Evolutionary conservation across 2,888 invertebrate genomes (phyloP).

Genomic region (Zygothrica quintamaculata): DNA sequence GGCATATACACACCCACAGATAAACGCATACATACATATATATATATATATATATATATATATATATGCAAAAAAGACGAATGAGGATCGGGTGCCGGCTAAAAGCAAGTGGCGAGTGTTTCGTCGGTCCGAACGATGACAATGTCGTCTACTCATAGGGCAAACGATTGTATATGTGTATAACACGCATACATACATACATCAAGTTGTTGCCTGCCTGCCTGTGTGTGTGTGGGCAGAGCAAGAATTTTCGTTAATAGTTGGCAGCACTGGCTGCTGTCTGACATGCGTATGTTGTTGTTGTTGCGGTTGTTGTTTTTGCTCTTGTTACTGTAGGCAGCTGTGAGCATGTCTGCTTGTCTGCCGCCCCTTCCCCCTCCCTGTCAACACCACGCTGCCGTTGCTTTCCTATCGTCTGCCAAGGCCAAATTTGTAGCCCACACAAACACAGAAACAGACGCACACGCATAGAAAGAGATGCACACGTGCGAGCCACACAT

Average conservation of each 20-base stretch:
- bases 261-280: conserved; percentile 56
- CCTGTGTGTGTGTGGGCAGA: conserved; percentile 32
- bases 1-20: conserved; percentile 27
- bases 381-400: conserved; percentile 60
- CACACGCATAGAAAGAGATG: conserved; percentile 31
- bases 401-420: conserved; percentile 57
- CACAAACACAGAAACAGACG: conserved; percentile 39
- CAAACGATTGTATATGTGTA: conserved; percentile 41
- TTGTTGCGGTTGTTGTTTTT: conserved; percentile 30
- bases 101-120: conserved; percentile 29
- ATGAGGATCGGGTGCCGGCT: conserved; percentile 74
- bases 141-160: conserved; percentile 56
- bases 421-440: conserved; percentile 77
- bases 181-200: conserved; percentile 15
- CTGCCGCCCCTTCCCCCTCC: conserved; percentile 19
- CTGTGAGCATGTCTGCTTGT: conserved; percentile 71
- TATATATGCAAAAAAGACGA: conserved; percentile 35
- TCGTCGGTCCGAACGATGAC: conserved; percentile 49
- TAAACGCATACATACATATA: conserved; percentile 11
- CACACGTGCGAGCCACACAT: conserved; percentile 70
- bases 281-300: conserved; percentile 49
- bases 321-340: conserved; percentile 51
- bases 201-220: conserved; percentile 45
- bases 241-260: conserved; percentile 38
- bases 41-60: background rate